Evolutionary conservation across 1,140 invertebrate genomes (phyloP).

Genomic region (Hormaphis cornu): DNA sequence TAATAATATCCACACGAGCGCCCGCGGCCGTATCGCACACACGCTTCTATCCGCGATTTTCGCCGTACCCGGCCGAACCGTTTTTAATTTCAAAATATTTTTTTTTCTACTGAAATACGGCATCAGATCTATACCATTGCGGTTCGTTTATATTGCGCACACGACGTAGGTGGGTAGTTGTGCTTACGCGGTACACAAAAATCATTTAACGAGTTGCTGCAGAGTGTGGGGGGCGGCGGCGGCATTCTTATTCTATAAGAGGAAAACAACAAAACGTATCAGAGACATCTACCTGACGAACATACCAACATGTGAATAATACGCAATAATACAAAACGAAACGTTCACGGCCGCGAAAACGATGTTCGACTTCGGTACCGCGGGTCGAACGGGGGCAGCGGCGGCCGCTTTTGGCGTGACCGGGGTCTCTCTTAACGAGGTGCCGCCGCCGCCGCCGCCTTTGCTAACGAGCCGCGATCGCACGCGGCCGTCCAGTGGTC

Average conservation of each 20-base stretch:
- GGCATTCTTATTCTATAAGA: too few species aligned
- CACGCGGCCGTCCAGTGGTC: conserved; percentile 4
- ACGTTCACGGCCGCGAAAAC: neutral
- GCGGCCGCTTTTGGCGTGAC: neutral
- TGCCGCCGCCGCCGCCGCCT: conserved; percentile 2
- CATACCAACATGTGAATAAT: too few species aligned
- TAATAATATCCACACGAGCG: neutral
- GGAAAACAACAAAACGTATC: too few species aligned
- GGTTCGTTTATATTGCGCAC: too few species aligned
- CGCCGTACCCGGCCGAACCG: neutral
- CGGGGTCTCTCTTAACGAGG: conserved; percentile 23
- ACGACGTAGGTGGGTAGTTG: too few species aligned
- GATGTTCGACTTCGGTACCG: neutral
- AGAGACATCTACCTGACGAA: too few species aligned
- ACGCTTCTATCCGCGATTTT: neutral
- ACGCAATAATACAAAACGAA: too few species aligned
- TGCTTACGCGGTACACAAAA: too few species aligned
- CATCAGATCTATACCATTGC: too few species aligned
- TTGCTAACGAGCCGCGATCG: conserved; percentile 8
- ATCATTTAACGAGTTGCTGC: too few species aligned
- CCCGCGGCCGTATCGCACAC: neutral
- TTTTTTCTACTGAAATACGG: neutral
- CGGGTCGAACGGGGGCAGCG: neutral
- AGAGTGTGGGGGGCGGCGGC: too few species aligned
- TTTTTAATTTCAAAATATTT: neutral